phyloP scores from a whole-genome alignment of 2,888 invertebrate species.

The Megaustenia siamemsis region DNA sequence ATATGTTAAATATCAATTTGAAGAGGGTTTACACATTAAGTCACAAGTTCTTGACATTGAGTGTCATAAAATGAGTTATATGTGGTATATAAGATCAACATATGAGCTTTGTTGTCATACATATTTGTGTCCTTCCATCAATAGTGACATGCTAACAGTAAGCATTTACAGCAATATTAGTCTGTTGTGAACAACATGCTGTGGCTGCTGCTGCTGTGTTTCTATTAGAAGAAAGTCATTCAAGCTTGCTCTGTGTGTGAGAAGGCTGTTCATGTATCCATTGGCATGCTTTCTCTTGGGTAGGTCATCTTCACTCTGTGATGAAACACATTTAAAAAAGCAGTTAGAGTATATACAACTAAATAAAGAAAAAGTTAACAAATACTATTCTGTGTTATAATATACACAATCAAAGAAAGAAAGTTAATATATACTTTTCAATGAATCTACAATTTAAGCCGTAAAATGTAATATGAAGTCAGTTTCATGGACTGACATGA shows the following conservation, averaged over 20 bases:
- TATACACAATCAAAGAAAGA: too few species aligned
- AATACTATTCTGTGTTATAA: too few species aligned
- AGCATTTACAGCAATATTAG: not conserved
- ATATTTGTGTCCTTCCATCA: not conserved
- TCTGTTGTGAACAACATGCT: not conserved
- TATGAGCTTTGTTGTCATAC: not conserved
- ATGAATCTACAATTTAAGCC: too few species aligned
- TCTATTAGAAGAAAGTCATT: not conserved
- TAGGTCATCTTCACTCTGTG: conserved; percentile 26
- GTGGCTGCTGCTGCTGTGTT: not conserved
- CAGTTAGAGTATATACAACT: too few species aligned
- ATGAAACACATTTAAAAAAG: not conserved
- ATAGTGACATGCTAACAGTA: not conserved
- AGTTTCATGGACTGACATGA: too few species aligned
- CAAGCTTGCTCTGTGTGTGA: not conserved
- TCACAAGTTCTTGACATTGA: too few species aligned
- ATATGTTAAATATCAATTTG: too few species aligned
- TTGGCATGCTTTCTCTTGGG: conserved; percentile 30
- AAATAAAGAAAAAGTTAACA: too few species aligned
- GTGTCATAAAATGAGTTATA: not conserved
- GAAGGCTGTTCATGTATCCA: conserved; percentile 12
- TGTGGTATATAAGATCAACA: not conserved
- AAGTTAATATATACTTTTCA: too few species aligned
- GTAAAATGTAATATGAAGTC: too few species aligned
- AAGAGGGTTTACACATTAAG: too few species aligned